Conservation (phyloP, 2,888 invertebrate genomes). For the Thyatira batis region DNA sequence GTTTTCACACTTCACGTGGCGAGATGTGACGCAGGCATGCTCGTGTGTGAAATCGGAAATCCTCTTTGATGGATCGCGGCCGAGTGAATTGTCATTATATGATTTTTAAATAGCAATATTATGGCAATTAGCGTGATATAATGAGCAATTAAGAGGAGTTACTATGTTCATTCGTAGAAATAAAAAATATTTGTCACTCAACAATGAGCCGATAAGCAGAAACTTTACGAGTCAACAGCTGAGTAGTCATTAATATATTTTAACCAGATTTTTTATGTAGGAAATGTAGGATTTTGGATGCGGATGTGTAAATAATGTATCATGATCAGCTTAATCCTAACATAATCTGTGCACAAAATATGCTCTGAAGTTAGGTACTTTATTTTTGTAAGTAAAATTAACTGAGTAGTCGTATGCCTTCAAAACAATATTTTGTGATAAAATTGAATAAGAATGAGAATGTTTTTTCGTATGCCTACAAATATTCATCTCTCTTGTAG, state of each 20-base stretch:
- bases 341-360: too few relatives aligned
- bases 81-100: constrained; percentile 50
- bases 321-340: too few relatives aligned
- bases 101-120: constrained; percentile 43
- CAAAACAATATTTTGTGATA: constrained; percentile 12
- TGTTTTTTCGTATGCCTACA: neutral
- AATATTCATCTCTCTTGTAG: neutral
- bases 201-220: neutral
- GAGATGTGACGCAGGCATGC: constrained; percentile 62
- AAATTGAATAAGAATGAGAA: constrained; percentile 2
- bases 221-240: constrained; percentile 2
- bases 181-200: neutral
- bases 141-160: constrained; percentile 25
- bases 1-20: constrained; percentile 69
- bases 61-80: constrained; percentile 57
- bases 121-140: constrained; percentile 47
- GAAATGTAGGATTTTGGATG: neutral
- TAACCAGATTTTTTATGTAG: neutral
- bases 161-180: neutral
- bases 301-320: neutral
- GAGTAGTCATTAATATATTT: neutral
- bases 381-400: too few relatives aligned
- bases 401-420: too few relatives aligned
- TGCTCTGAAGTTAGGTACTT: too few relatives aligned
- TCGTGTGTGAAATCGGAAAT: constrained; percentile 55